Conservation (phyloP, 2,888 invertebrate species). For the Cataglyphis cursor region DNA sequence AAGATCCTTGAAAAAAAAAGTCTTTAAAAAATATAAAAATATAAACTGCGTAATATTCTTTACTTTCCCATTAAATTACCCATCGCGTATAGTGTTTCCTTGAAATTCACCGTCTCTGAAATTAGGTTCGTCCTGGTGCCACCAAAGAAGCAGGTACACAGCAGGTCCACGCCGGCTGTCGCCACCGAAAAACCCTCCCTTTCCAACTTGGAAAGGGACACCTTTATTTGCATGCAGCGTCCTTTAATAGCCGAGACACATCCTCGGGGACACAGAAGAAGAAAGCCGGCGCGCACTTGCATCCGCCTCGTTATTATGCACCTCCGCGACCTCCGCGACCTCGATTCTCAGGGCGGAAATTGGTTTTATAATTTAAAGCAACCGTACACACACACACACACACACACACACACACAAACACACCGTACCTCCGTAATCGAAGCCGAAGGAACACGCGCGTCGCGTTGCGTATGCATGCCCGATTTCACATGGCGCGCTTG, state of each 20-base stretch:
- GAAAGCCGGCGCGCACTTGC: conserved; percentile 77
- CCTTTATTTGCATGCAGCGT: conserved; percentile 72
- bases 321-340: conserved; percentile 68
- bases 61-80: conserved; percentile 16
- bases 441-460: conserved; percentile 52
- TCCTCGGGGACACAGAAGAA: conserved; percentile 57
- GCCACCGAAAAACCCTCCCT: conserved; percentile 42
- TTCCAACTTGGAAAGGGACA: conserved; percentile 33
- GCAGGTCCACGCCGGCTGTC: conserved; percentile 24
- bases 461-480: conserved; percentile 61
- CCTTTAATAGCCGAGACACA: conserved; percentile 51
- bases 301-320: conserved; percentile 82
- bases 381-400: conserved; percentile 25
- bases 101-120: background rate
- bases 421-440: conserved; percentile 68
- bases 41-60: background rate
- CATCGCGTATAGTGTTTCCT: background rate
- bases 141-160: conserved; percentile 28
- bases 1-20: background rate
- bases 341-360: conserved; percentile 80
- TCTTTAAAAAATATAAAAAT: background rate
- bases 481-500: conserved; percentile 54
- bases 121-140: background rate
- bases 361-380: conserved; percentile 83
- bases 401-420: background rate